Evolutionary conservation across 2,888 invertebrate species (phyloP).

Genomic region (Leptinotarsa juncta): DNA sequence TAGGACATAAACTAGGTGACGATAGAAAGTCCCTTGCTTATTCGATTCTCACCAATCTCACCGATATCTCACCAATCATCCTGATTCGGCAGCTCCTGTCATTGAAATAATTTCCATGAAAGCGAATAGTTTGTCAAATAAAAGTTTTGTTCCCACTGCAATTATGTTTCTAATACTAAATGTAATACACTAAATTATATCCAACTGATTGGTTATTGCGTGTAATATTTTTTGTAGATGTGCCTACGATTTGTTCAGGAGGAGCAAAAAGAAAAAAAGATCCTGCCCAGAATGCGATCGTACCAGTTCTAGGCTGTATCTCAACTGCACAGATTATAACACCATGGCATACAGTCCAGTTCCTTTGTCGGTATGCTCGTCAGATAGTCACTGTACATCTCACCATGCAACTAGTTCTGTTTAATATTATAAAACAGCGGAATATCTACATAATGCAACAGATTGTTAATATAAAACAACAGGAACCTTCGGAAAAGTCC

Average conservation of each 20-base stretch:
- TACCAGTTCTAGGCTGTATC: conserved; percentile 74
- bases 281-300: conserved; percentile 80
- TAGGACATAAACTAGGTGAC: no score
- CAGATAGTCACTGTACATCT: conserved; percentile 64
- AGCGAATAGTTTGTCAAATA: no score
- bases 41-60: no score
- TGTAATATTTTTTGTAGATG: conserved; percentile 66
- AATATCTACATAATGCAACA: neutral
- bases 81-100: no score
- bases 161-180: no score
- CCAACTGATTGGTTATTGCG: no score
- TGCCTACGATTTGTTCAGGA: conserved; percentile 75
- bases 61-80: no score
- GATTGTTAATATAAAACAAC: neutral
- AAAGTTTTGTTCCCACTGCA: no score
- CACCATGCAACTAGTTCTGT: conserved; percentile 71
- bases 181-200: no score
- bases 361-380: conserved; percentile 63
- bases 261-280: conserved; percentile 72
- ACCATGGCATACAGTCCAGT: conserved; percentile 66
- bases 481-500: neutral
- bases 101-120: no score
- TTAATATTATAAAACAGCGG: conserved; percentile 46
- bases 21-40: no score
- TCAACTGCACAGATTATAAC: conserved; percentile 65